Evolutionary conservation across 2,888 invertebrate genomes (phyloP).

Genomic region (Mellilla xanthometata): DNA sequence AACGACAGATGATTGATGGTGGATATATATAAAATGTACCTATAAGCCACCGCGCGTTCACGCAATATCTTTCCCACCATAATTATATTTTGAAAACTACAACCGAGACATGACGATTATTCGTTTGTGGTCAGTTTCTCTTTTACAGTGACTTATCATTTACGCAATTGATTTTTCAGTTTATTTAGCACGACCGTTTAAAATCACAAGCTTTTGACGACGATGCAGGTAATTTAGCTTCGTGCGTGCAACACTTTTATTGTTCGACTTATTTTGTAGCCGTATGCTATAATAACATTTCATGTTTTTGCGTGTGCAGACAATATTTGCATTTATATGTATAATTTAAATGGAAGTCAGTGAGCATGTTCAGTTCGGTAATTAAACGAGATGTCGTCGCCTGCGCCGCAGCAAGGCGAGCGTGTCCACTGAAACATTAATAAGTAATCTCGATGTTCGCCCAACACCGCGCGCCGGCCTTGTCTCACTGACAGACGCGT

Average conservation of each 20-base stretch:
- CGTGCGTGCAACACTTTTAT: too few species aligned
- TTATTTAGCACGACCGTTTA: neutral
- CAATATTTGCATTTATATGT: constrained; percentile 13
- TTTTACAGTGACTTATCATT: constrained; percentile 15
- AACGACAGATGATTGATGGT: constrained; percentile 57
- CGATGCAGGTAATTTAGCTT: too few species aligned
- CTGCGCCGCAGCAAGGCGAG: constrained; percentile 45
- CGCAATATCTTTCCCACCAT: constrained; percentile 46
- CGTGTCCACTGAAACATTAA: constrained; percentile 52
- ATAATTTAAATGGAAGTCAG: constrained; percentile 15
- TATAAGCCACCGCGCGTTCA: constrained; percentile 51
- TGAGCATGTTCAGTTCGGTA: constrained; percentile 30
- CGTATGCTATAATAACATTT: neutral
- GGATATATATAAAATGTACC: constrained; percentile 48
- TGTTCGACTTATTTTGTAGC: too few species aligned
- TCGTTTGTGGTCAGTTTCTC: constrained; percentile 12
- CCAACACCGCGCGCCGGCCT: constrained; percentile 40
- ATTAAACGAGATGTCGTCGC: constrained; percentile 43
- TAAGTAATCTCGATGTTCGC: constrained; percentile 56
- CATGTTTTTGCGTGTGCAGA: neutral
- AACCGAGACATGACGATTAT: constrained; percentile 21
- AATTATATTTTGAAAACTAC: constrained; percentile 22
- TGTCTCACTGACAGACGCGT: constrained; percentile 41
- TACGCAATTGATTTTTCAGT: neutral
- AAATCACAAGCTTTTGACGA: neutral